phyloP scores from a whole-genome alignment of 2,888 invertebrate genomes.

The Onthophagus sagittarius region DNA sequence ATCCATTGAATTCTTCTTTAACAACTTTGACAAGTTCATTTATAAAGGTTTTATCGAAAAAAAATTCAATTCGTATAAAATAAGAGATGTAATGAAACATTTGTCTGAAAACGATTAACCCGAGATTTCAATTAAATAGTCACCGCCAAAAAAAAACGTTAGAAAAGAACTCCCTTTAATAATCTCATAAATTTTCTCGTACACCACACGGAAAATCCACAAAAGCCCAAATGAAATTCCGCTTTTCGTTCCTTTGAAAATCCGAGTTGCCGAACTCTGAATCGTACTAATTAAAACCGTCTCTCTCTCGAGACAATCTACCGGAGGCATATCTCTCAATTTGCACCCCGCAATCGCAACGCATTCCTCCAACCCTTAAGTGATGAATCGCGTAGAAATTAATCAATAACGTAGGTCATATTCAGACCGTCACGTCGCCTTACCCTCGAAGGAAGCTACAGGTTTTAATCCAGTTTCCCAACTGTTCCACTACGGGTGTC shows the following conservation, averaged over 20 bases:
- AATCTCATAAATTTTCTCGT: not conserved
- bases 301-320: constrained; percentile 2
- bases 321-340: constrained; percentile 4
- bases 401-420: constrained; percentile 13
- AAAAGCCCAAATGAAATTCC: not conserved
- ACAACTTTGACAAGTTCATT: not conserved
- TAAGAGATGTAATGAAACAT: no score
- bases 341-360: not conserved
- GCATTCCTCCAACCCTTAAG: not conserved
- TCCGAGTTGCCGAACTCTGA: not conserved
- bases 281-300: not conserved
- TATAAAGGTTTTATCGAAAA: not conserved
- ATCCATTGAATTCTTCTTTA: not conserved
- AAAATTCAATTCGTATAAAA: no score
- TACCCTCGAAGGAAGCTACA: not conserved
- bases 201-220: not conserved
- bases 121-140: not conserved
- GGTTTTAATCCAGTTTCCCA: not conserved
- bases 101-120: not conserved
- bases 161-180: not conserved
- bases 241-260: not conserved
- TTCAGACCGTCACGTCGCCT: not conserved
- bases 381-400: constrained; percentile 13
- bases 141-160: not conserved
- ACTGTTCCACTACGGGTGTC: not conserved